Conservation (phyloP, 2,888 invertebrate genomes). For the Apoderus coryli region DNA sequence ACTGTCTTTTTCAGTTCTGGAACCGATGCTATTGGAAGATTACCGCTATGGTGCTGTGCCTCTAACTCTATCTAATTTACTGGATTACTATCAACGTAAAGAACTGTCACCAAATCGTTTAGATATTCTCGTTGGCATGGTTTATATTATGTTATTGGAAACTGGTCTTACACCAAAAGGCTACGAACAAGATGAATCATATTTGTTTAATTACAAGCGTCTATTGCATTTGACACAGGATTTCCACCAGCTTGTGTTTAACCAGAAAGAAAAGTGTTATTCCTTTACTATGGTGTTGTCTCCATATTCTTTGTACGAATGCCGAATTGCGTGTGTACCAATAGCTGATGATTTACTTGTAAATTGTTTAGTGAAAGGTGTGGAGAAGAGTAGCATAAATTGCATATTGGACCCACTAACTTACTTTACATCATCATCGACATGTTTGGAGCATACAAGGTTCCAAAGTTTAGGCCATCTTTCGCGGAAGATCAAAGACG, state of each 20-base stretch:
- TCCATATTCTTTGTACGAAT: conserved; percentile 19
- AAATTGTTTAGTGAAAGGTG: conserved; percentile 24
- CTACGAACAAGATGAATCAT: conserved; percentile 16
- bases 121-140: conserved; percentile 27
- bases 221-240: conserved; percentile 19
- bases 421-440: conserved; percentile 22
- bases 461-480: conserved; percentile 27
- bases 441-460: conserved; percentile 13
- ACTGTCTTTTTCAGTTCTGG: conserved; percentile 28
- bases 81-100: conserved; percentile 19
- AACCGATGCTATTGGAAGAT: conserved; percentile 27
- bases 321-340: conserved; percentile 22
- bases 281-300: conserved; percentile 22
- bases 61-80: conserved; percentile 22
- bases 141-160: conserved; percentile 30
- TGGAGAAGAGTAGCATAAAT: conserved; percentile 17
- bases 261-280: conserved; percentile 23
- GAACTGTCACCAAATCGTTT: conserved; percentile 14
- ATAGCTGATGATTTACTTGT: conserved; percentile 26
- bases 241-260: conserved; percentile 18
- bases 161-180: conserved; percentile 27
- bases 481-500: conserved; percentile 25
- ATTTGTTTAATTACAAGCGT: conserved; percentile 22
- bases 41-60: conserved; percentile 22
- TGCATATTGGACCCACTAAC: conserved; percentile 24